Conservation (phyloP, 2,888 invertebrate genomes). For the Agrotis exclamationis region DNA sequence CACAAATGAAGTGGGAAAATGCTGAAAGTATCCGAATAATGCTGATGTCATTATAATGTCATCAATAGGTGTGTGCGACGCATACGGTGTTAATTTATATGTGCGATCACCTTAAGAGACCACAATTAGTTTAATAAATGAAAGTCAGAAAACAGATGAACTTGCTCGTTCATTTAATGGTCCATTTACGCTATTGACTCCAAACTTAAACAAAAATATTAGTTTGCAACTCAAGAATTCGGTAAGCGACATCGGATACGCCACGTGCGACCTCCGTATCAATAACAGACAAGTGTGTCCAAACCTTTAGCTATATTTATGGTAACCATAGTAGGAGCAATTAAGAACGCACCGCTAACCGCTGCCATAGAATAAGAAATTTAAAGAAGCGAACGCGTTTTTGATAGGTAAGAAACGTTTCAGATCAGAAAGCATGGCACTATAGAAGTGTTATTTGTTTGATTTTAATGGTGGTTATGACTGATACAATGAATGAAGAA, state of each 20-base stretch:
- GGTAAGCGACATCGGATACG: background rate
- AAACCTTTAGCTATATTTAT: slow-evolving; percentile 39
- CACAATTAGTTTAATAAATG: too few species aligned
- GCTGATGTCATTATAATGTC: too few species aligned
- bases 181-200: too few species aligned
- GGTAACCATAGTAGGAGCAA: slow-evolving; percentile 40
- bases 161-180: background rate
- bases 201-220: background rate
- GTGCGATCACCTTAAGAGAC: too few species aligned
- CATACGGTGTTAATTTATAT: too few species aligned
- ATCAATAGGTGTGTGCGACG: too few species aligned
- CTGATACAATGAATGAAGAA: too few species aligned
- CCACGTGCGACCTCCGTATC: slow-evolving; percentile 12
- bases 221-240: slow-evolving; percentile 1
- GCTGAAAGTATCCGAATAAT: too few species aligned
- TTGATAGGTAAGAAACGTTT: background rate
- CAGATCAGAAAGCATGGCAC: too few species aligned
- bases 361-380: slow-evolving; percentile 25
- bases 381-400: slow-evolving; percentile 1
- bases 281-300: slow-evolving; percentile 19
- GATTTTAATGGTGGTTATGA: too few species aligned
- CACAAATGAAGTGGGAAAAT: too few species aligned
- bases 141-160: background rate
- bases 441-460: too few species aligned
- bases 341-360: slow-evolving; percentile 52